Evolutionary conservation across 2,113 vertebrate species (phyloP).

Genomic region (Tachysurus fulvidraco): DNA sequence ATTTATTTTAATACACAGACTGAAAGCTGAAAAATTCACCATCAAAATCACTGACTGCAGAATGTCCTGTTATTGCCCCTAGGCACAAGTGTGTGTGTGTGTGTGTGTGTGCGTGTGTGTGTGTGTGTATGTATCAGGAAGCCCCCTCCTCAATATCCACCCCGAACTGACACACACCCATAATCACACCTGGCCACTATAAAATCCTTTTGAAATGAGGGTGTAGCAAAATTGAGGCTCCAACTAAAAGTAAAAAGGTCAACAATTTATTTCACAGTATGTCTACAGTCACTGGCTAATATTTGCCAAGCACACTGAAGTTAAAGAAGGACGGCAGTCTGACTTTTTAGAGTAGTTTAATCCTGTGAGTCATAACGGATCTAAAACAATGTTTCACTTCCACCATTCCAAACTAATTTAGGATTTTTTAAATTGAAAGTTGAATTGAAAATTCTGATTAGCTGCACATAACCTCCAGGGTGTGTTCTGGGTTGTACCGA

Average conservation of each 20-base stretch:
- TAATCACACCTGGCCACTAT: conserved; percentile 26
- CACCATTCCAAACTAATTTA: background rate
- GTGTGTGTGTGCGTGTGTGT: background rate
- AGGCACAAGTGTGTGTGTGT: conserved; percentile 6
- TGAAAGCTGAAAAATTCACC: background rate
- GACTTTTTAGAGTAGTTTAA: background rate
- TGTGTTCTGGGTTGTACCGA: background rate
- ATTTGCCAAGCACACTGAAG: conserved; percentile 8
- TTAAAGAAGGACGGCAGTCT: background rate
- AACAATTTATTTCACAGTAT: conserved; percentile 21
- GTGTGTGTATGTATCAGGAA: conserved; percentile 6
- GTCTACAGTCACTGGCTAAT: conserved; percentile 4
- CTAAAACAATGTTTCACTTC: background rate
- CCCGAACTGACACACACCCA: background rate
- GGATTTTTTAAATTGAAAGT: background rate
- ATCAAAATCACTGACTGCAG: background rate
- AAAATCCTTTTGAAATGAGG: conserved; percentile 22
- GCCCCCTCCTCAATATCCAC: background rate
- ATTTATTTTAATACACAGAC: background rate
- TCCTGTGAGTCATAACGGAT: background rate
- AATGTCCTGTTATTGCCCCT: background rate
- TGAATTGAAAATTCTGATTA: background rate
- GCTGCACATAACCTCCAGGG: background rate
- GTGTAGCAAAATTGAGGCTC: background rate
- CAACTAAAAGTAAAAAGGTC: background rate